These are phyloP conservation scores for Andricus curvator DNA, from an alignment of 2,888 invertebrate genomes.

Conservation along the genomic window DNA sequence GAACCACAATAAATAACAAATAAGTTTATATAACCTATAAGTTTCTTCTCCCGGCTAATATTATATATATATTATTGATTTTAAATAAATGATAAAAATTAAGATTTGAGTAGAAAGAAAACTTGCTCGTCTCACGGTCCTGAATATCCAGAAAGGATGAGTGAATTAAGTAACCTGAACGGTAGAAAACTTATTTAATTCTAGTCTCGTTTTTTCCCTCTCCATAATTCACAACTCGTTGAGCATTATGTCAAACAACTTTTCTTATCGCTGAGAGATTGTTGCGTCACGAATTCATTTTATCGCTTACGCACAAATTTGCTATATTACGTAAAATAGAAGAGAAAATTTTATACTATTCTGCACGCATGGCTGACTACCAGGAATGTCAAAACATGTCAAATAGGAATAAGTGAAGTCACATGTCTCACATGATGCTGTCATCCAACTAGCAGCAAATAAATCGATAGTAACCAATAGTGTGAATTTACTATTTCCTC, in stretches of 20 bases:
- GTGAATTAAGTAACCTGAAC: neutral
- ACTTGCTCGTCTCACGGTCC: neutral
- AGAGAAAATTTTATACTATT: neutral
- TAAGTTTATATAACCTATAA: neutral
- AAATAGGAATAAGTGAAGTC: neutral
- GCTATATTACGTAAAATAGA: neutral
- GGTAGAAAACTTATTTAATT: neutral
- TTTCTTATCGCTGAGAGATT: neutral
- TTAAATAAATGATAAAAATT: neutral
- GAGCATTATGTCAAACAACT: neutral
- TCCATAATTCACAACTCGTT: neutral
- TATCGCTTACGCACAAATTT: neutral
- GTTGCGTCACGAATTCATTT: conserved; percentile 15
- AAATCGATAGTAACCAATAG: too few species aligned
- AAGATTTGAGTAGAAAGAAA: neutral
- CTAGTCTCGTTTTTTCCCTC: neutral
- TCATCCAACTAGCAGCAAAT: too few species aligned
- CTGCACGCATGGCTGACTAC: neutral
- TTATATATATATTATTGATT: neutral
- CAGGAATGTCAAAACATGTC: conserved; percentile 14
- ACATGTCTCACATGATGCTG: neutral
- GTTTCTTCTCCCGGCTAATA: neutral
- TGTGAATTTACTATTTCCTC: too few species aligned
- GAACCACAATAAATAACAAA: neutral
- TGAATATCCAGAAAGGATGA: neutral